Base-by-base conservation (phyloP, 2,888 invertebrate genomes). In the Atrina japonica region DNA sequence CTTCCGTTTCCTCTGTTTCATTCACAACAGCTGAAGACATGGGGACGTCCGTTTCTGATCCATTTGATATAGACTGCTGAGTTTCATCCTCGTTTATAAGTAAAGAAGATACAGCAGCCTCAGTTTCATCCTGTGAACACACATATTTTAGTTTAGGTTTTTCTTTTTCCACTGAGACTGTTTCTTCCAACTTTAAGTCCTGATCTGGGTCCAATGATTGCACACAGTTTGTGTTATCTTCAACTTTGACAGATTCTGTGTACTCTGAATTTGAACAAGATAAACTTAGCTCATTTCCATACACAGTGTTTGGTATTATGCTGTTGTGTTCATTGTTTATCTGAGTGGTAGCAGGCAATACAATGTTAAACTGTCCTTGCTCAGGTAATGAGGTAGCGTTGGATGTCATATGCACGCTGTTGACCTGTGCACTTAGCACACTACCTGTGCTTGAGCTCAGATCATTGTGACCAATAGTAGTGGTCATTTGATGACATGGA, bases 111-210 rank as follows among this genome's bases (percentile, higher is more conserved):
- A 61, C 61, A 30, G 61, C 61, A 35, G 61, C 61, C 29, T 61
- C 61, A 9, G 61, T 61, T 61, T 61, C 61, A 61, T 61, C 61
- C 47, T 61, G 61, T n/a, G 61, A 49, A 49, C 61, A 61, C 27
- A 61, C 21, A 23, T 61, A 61, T 14, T 61, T 61, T 49, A 49
- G 29, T 21, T 47, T 49, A 30, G 49, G 49, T 61, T 61, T 61
- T 61, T 56, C 56, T 56, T 56, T 56, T 16, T 35, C 56, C 7
- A 56, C 21, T 11, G 21, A 35, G 40, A 40, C 18, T 23, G 14
- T 56, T 41, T 56, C 56, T 40, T 40, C 18, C 23, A 21, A 35
- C 40, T 56, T 56, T 56, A 35, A 40, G 5, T 35, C 35, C 11
- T 35, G 35, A 35, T 35, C 35, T n/a, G n/a, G n/a, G n/a, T n/a